Conservation (phyloP, 1,140 invertebrate species). For the Gryon sp. region DNA sequence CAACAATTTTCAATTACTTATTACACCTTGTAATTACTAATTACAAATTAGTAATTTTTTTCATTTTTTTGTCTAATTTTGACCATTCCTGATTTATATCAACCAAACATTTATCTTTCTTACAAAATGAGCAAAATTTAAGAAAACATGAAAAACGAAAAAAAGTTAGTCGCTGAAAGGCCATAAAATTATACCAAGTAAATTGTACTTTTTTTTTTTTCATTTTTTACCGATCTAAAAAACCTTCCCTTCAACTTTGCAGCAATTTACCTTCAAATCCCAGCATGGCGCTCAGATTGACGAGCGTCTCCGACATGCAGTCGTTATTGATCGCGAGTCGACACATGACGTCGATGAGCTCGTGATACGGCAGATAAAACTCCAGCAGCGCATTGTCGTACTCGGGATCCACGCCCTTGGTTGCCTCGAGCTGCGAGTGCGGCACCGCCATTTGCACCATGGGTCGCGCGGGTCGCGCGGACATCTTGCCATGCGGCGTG, state of each 20-base stretch:
- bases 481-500: conserved; percentile 81
- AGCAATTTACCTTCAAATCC: conserved; percentile 86
- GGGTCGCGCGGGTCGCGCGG: conserved; percentile 85
- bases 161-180: too few species aligned
- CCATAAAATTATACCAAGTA: too few species aligned
- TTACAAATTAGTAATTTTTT: too few species aligned
- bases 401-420: conserved; percentile 86
- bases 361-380: conserved; percentile 91
- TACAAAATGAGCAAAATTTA: too few species aligned
- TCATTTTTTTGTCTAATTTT: too few species aligned
- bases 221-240: too few species aligned
- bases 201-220: too few species aligned
- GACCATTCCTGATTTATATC: too few species aligned
- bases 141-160: too few species aligned
- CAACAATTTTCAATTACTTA: too few species aligned
- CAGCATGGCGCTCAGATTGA: conserved; percentile 90
- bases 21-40: too few species aligned
- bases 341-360: conserved; percentile 92
- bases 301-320: conserved; percentile 87
- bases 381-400: conserved; percentile 88
- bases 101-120: too few species aligned
- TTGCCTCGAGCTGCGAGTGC: conserved; percentile 85
- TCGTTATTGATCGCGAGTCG: conserved; percentile 91
- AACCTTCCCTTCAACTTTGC: neutral
- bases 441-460: conserved; percentile 94